These are phyloP conservation scores for Drymodes brunneopygia DNA, from an alignment of 2,113 vertebrate genomes.

Conservation along the genomic window DNA sequence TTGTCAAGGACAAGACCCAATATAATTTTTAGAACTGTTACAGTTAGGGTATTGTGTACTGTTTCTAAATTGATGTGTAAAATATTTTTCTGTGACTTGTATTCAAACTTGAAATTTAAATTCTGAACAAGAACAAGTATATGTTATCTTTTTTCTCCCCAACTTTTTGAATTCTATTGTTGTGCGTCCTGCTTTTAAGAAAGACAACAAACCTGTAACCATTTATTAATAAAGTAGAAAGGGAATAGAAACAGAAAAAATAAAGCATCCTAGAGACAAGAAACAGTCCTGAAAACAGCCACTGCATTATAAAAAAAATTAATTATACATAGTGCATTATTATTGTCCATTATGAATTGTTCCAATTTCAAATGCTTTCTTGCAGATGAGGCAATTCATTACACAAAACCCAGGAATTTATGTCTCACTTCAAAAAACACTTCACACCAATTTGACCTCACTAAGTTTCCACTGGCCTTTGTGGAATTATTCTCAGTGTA, in stretches of 20 bases:
- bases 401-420: not conserved
- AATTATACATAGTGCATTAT: not conserved
- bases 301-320: conserved; percentile 3
- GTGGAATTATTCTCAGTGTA: not conserved
- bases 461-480: not conserved
- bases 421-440: not conserved
- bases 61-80: not conserved
- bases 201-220: not conserved
- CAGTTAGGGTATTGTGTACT: not conserved
- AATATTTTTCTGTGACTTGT: not conserved
- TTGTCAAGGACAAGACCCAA: not conserved
- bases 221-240: conserved; percentile 45
- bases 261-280: not conserved
- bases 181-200: not conserved
- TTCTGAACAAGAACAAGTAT: not conserved
- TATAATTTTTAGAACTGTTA: not conserved
- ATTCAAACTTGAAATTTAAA: not conserved
- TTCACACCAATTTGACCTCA: conserved; percentile 4
- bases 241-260: not conserved
- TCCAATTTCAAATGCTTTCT: not conserved
- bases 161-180: not conserved
- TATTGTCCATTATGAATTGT: conserved; percentile 4
- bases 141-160: not conserved
- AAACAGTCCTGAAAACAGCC: not conserved
- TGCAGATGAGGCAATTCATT: not conserved